Percentiles rank a stretch among this genome's conserved stretches.
Conservation (phyloP, 37 sponge, comb jelly and placozoan species). For the Diacarnus erythraeanus region DNA sequence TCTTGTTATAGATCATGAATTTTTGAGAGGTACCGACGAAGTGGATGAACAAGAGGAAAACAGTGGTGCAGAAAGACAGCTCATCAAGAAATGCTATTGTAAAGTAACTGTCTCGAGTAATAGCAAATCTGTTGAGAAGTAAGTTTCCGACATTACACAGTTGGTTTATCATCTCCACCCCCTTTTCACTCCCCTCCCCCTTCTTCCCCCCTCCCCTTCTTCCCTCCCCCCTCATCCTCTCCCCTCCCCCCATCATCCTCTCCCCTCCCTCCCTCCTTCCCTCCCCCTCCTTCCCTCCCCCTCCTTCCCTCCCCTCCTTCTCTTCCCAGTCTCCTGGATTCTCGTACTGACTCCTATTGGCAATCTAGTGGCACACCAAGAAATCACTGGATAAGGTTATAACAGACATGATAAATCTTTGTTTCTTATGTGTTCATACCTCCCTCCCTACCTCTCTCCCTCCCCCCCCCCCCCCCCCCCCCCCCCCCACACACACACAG, state of each 20-base stretch:
- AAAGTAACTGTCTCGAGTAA: constrained; percentile 50
- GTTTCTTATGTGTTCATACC: too few relatives aligned
- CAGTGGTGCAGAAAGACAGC: constrained; percentile 11
- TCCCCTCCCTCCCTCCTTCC: too few relatives aligned
- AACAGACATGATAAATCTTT: background rate
- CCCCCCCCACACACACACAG: too few relatives aligned
- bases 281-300: background rate
- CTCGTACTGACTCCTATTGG: constrained; percentile 25
- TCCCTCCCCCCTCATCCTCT: background rate
- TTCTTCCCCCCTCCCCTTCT: background rate
- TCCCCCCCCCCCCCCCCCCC: too few relatives aligned
- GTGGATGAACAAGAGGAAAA: background rate
- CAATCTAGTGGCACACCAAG: constrained; percentile 85
- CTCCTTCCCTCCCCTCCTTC: background rate
- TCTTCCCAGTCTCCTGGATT: background rate
- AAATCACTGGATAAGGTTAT: constrained; percentile 76
- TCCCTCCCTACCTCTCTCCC: too few relatives aligned
- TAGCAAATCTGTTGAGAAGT: constrained; percentile 20
- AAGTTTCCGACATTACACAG: background rate
- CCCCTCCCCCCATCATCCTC: background rate
- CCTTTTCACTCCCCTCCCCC: background rate
- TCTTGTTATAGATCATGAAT: constrained; percentile 5
- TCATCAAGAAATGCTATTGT: constrained; percentile 57
- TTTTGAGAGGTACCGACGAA: constrained; percentile 2
- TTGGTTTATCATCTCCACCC: background rate